These are phyloP conservation scores for Drosophila pallidifrons DNA, from an alignment of 1,140 invertebrate species.

Conservation along the genomic window DNA sequence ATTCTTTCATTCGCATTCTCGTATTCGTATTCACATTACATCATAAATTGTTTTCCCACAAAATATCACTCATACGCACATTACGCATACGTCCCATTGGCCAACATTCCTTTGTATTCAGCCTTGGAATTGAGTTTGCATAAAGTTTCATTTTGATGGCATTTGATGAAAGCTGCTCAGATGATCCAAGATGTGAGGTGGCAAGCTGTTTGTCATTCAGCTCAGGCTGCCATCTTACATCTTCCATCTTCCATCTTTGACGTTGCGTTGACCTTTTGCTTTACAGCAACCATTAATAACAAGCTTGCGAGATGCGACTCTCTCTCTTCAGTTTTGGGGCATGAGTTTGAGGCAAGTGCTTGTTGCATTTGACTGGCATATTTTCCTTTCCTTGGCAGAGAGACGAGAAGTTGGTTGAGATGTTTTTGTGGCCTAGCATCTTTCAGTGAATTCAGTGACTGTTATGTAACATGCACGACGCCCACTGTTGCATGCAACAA, in stretches of 20 bases:
- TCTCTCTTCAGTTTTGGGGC: not conserved
- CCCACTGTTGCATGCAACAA: constrained; percentile 25
- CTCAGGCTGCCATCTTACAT: not conserved
- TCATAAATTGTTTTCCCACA: constrained; percentile 21
- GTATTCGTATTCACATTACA: constrained; percentile 18
- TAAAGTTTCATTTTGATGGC: constrained; percentile 21
- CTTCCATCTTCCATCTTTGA: not conserved
- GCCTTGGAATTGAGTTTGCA: not conserved
- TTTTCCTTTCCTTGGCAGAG: constrained; percentile 14
- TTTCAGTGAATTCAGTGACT: not conserved
- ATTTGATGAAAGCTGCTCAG: constrained; percentile 12
- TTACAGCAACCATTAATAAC: constrained; percentile 68
- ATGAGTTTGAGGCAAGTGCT: constrained; percentile 29
- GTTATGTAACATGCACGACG: constrained; percentile 39
- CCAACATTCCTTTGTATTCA: not conserved
- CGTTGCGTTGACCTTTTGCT: constrained; percentile 60
- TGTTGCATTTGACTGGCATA: constrained; percentile 46
- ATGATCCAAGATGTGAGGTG: too few relatives aligned
- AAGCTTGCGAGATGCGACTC: not conserved
- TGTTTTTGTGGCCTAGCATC: constrained; percentile 19
- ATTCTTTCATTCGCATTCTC: too few relatives aligned
- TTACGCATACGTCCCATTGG: constrained; percentile 37
- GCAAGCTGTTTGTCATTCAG: constrained; percentile 11
- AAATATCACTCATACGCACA: constrained; percentile 46
- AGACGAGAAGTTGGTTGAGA: constrained; percentile 8